Evolutionary conservation across 2,888 invertebrate species (phyloP), one percentile per base, ranked within the genome.

Genomic region (Temnothorax unifasciatus): DNA sequence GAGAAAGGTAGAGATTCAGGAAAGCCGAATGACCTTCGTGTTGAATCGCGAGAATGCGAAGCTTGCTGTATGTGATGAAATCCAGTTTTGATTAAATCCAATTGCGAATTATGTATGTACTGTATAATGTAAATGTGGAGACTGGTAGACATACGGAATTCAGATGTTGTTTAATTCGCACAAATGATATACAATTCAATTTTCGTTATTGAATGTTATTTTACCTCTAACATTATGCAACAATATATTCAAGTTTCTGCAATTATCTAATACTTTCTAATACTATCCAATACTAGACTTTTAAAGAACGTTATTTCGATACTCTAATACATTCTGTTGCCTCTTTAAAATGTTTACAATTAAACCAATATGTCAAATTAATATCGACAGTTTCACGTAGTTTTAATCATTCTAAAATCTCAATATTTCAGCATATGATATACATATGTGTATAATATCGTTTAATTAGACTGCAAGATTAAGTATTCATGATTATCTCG

Each of bases 61-160:
- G 74, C 74, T 57, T 34, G 73, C 21, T 73, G 29, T 71, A 47
- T 50, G 57, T 81, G 47, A 74, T 81, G 47, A 74, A 74, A 81
- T 81, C 47, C 47, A 81, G 44, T 74, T 81, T 81, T 74, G 79
- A 81, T 74, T 81, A 81, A 81, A 74, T 81, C 38, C 76, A 81
- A 81, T 81, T 81, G 79, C 47, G 18, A n/a, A 75, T 79, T 74
- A 74, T 59, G 34, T 59, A 74, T 59, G 34, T 21, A 47, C 57
- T 34, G 15, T 73, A 41, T 29, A 29, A 29, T 57, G 47, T 59
- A 79, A 79, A 74, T 59, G 47, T 47, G 18, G 18, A 2, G 21
- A 47, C 8, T 47, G 38, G 13, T 54, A 29, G 29, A 38, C 38
- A 77, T 38, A 79, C 13, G 25, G 34, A 68, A 73, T 79, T 74